Conservation (phyloP, 2,113 vertebrate genomes). For the Oryctolagus cuniculus region mOryCun1.1 NC_091440.1:98943501-98944000, state of each 20-base stretch:
- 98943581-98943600: constrained; percentile 43
- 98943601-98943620: not conserved
- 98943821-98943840: not conserved
- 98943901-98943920: no score
- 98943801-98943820: not conserved
- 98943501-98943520: not conserved
- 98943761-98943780: not conserved
- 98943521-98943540: constrained; percentile 29
- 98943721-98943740: not conserved
- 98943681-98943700: not conserved
- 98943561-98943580: constrained; percentile 31
- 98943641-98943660: not conserved
- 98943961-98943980: no score
- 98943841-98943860: constrained; percentile 14
- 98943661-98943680: not conserved
- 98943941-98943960: no score
- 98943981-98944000: no score
- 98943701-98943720: not conserved
- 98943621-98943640: constrained; percentile 19
- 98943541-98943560: constrained; percentile 31
- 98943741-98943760: not conserved
- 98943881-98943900: not conserved
- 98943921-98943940: no score
- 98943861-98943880: constrained; percentile 13
- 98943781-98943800: not conserved